These are phyloP conservation scores for Darevskia nairensis DNA, from an alignment of 2,797 vertebrate species.

Conservation along the genomic window DNA sequence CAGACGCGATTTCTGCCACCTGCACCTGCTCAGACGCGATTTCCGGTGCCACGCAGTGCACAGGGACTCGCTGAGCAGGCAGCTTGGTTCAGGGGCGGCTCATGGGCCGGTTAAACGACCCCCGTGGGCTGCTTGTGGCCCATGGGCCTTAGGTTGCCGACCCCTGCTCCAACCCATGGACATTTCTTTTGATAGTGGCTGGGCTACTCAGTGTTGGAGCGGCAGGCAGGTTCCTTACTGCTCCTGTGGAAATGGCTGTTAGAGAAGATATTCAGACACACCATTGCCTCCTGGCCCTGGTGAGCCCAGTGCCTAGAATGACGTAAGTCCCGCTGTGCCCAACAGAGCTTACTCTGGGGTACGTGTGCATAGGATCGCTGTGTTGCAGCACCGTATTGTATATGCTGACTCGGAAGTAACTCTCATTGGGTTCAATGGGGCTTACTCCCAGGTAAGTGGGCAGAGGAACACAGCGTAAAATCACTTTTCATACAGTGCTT, in stretches of 20 bases:
- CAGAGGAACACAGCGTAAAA: neutral
- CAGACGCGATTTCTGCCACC: no score
- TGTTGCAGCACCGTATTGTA: neutral
- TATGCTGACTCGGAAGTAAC: neutral
- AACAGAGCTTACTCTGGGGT: neutral
- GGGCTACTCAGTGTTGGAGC: neutral
- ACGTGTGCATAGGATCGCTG: neutral
- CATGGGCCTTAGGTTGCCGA: no score
- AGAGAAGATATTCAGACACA: neutral
- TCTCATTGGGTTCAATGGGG: neutral
- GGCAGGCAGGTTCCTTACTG: neutral
- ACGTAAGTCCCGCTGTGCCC: no score
- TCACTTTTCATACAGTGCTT: neutral
- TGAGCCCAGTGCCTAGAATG: neutral
- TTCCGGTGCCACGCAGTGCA: no score
- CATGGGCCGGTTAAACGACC: no score
- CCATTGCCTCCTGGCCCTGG: neutral
- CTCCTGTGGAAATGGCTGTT: neutral
- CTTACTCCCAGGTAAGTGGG: no score
- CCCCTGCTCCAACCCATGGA: no score
- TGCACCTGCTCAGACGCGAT: no score
- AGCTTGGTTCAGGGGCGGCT: no score
- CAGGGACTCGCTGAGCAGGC: no score
- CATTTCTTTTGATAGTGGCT: neutral
- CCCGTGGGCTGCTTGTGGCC: no score